Evolutionary conservation across 2,797 vertebrate species (phyloP).

Genomic region (Characodon lateralis): DNA sequence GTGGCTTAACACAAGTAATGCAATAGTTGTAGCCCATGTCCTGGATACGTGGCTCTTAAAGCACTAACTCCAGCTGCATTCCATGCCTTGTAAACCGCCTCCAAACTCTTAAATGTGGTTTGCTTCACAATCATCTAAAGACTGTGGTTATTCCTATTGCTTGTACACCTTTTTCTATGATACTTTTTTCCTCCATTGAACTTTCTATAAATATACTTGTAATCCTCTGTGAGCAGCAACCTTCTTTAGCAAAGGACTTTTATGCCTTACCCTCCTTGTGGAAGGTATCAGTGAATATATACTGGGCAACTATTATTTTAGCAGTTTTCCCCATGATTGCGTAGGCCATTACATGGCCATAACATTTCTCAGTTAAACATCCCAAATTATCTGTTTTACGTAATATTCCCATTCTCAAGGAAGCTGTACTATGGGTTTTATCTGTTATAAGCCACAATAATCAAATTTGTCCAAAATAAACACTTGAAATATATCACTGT

Average conservation of each 20-base stretch:
- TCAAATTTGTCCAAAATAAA: background rate
- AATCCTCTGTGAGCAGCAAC: background rate
- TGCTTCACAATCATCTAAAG: too few species aligned
- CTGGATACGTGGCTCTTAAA: too few species aligned
- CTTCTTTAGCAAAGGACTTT: background rate
- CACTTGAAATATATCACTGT: background rate
- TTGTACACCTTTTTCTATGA: background rate
- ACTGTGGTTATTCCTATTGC: too few species aligned
- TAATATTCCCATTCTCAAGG: background rate
- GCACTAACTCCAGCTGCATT: too few species aligned
- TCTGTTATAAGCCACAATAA: background rate
- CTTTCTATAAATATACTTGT: background rate
- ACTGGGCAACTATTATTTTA: background rate
- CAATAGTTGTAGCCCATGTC: too few species aligned
- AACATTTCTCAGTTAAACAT: background rate
- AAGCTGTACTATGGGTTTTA: background rate
- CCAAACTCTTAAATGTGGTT: background rate
- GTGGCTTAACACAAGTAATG: too few species aligned
- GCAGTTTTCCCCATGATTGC: background rate
- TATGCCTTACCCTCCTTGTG: background rate
- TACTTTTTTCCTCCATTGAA: background rate
- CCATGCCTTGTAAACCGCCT: too few species aligned
- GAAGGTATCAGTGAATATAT: too few species aligned
- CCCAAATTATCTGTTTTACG: background rate
- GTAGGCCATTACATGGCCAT: background rate